Evolutionary conservation across 2,797 vertebrate species (phyloP).

Genomic region (Philypnodon macrostomus): DNA sequence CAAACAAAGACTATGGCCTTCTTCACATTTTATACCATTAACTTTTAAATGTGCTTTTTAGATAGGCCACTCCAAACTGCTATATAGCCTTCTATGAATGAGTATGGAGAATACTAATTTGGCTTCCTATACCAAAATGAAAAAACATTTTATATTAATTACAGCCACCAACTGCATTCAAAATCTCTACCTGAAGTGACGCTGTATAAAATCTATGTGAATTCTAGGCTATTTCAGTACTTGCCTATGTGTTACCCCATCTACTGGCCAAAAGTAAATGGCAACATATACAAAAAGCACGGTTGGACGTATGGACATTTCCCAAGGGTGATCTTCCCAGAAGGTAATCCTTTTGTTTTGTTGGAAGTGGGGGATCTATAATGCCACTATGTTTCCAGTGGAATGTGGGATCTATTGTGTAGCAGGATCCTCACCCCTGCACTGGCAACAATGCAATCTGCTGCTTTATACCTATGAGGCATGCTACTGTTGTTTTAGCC

Average conservation of each 20-base stretch:
- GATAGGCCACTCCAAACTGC: no score
- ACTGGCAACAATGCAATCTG: conserved; percentile 53
- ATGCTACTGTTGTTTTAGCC: conserved; percentile 66
- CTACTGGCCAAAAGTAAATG: background rate
- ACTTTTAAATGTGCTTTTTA: no score
- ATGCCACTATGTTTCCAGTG: conserved; percentile 65
- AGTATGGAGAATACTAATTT: no score
- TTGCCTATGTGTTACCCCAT: background rate
- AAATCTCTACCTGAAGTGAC: no score
- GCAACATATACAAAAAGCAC: background rate
- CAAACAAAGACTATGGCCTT: no score
- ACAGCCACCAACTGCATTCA: no score
- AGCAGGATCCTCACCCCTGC: conserved; percentile 16
- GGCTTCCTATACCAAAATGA: no score
- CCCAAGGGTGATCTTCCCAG: conserved; percentile 47
- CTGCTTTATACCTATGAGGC: conserved; percentile 55
- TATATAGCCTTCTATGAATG: no score
- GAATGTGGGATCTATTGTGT: conserved; percentile 66
- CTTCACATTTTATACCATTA: no score
- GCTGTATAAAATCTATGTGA: no score
- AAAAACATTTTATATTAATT: no score
- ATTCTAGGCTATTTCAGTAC: no score
- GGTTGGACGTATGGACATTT: conserved; percentile 14
- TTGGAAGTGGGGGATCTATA: conserved; percentile 43
- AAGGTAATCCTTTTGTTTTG: conserved; percentile 55